Base-by-base conservation (phyloP, 2,797 vertebrate genomes). In the Siniperca scherzeri region DNA sequence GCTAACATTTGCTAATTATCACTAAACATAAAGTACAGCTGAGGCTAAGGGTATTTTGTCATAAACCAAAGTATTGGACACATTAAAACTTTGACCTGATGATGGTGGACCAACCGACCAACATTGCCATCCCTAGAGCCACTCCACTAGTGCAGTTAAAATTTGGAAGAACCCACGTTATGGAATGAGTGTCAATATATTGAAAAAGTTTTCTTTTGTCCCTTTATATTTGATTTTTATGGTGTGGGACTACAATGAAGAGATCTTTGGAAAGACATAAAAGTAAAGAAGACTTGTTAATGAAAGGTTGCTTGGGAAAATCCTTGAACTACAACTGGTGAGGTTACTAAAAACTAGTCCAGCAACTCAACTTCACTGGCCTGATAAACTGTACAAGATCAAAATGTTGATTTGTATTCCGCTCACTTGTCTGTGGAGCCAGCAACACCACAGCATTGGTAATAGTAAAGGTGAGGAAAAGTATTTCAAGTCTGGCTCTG, bases 371-470 rank as follows among this genome's bases (percentile, higher is more conserved):
- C 73, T 55, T 78, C 5, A 14, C 38, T 5, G 7, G 25, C 16
- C 19, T 5, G 30, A 76, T 71, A 68, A 75, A 55, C 52, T 71
- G 64, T 16, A 55, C 30, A 30, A 2, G 48, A 86, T n/a, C 1
- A 16, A 66, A 21, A 76, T 59, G 56, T 38, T 53, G 61, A 52
- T 81, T 52, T 77, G 42, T 48, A 8, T 64, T 21, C 42, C 0
- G 6, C 52, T 81, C 67, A 6, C 82, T 61, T 53, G 5, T 36
- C 50, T 65, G 57, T 44, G 17, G 57, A 55, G 36, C 25, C 21
- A 36, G 27, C 46, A 42, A 52, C 38, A 66, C 44, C 19, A 2
- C 46, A 13, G 21, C 66, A 7, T 0, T 10, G 7, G 19, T n/a
- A 73, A 70, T 1, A 10, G 56, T 13, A n/a, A 33, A 68, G 70